Percentiles rank a stretch among this genome's conserved stretches.
Evolutionary conservation across 2,113 vertebrate genomes (phyloP).

Genomic region (Phalacrocorax brasilianus): DNA sequence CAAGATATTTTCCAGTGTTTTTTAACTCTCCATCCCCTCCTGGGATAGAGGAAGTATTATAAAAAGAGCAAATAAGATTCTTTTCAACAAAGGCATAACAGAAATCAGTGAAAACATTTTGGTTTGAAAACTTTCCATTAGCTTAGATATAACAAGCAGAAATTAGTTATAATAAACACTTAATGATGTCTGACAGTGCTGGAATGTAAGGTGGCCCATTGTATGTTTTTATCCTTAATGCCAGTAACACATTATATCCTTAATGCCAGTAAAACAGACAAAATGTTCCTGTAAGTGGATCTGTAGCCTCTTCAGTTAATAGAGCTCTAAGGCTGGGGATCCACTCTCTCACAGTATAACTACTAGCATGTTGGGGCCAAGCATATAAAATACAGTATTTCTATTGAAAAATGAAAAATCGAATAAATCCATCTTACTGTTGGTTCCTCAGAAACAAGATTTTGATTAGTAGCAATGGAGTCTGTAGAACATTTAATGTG

Average conservation of each 20-base stretch:
- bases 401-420: not conserved
- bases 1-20: not conserved
- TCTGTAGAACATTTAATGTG: not conserved
- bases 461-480: not conserved
- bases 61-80: not conserved
- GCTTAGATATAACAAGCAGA: not conserved
- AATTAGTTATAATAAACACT: not conserved
- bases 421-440: not conserved
- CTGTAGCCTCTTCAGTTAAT: not conserved
- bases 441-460: not conserved
- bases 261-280: fast-evolving
- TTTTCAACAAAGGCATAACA: not conserved
- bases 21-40: not conserved
- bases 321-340: not conserved
- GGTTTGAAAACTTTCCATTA: not conserved
- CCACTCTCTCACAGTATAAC: not conserved
- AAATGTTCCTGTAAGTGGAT: not conserved
- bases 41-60: not conserved
- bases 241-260: fast-evolving
- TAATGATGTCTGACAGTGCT: not conserved
- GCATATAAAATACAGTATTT: not conserved
- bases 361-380: not conserved
- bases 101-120: not conserved
- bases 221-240: too few species aligned
- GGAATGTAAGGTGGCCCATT: not conserved